phyloP scores from a whole-genome alignment of 2,888 invertebrate genomes.

The Drosophila basisetae region DNA sequence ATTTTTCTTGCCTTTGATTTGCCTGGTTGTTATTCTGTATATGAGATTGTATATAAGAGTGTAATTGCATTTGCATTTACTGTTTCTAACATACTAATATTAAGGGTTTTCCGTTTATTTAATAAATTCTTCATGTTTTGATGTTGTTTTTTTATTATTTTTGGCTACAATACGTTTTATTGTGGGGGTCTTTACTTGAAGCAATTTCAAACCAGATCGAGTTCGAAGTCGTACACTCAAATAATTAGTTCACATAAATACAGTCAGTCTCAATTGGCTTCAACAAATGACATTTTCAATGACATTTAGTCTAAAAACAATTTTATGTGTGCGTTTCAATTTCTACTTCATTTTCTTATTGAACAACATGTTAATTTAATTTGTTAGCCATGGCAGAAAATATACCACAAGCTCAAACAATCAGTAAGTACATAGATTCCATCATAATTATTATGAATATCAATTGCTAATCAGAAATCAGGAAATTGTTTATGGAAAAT shows the following conservation, averaged over 20 bases:
- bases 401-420: neutral
- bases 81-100: constrained; percentile 63
- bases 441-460: constrained; percentile 6
- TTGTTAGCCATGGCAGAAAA: constrained; percentile 10
- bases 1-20: constrained; percentile 25
- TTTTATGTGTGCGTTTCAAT: constrained; percentile 66
- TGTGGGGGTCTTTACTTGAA: constrained; percentile 58
- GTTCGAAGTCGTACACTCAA: constrained; percentile 43
- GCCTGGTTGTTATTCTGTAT: constrained; percentile 32
- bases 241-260: constrained; percentile 74
- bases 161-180: constrained; percentile 35
- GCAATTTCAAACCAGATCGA: constrained; percentile 61
- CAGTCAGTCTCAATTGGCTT: constrained; percentile 80
- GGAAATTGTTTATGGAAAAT: constrained; percentile 4
- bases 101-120: constrained; percentile 44
- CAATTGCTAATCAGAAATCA: constrained; percentile 4
- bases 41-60: constrained; percentile 38
- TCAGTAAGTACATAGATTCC: neutral
- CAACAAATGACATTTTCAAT: constrained; percentile 76
- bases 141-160: neutral
- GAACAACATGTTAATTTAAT: constrained; percentile 29
- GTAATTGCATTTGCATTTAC: constrained; percentile 48
- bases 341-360: constrained; percentile 9
- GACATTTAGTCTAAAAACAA: constrained; percentile 75
- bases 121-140: constrained; percentile 61